Base-by-base conservation (phyloP, 2,113 vertebrate species). In the Heloderma charlesbogerti region DNA sequence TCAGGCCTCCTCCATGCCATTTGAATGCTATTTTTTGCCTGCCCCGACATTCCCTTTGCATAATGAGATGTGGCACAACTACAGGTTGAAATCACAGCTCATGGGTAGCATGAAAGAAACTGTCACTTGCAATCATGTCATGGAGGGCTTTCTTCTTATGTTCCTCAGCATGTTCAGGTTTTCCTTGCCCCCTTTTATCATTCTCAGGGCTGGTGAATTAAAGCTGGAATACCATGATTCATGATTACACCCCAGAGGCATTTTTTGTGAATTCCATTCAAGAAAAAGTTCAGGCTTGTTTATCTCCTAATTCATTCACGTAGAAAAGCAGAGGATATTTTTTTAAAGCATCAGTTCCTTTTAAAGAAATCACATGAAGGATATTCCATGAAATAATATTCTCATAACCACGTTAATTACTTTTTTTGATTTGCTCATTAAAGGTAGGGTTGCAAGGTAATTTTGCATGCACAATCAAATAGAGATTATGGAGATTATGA, bases 61-160 rank as follows among this genome's bases (percentile, higher is more conserved):
- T 95, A 91, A 95, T 86, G 69, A 94, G 43, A 94, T 88, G n/a
- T 93, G 90, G 57, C 94, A 94, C 51, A 37, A 84, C 1, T 57
- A 88, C 31, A 94, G 75, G 57, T 78, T 93, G 74, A 95, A 94
- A 93, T 1, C 12, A 69, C 45, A 92, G 69, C 3, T 93, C 72
- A 91, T 85, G 78, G 84, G 84, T 90, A 90, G 60, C 67, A 89
- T 90, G 84, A 95, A 96, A 74, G 81, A 88, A 87, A 87, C 86
- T 93, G 94, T 90, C 94, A 94, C 80, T 94, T 89, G 48, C 72
- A 74, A 94, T 94, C 91, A 89, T 54, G 86, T 94, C 92, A 96
- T 27, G 31, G 85, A 89, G 34, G 10, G 9, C 63, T 92, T 45
- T 89, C 91, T 8, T 91, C 37, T 89, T 77, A 9, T 87, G 57